These are phyloP conservation scores for Myotis daubentonii DNA, from an alignment of 2,797 vertebrate species.

Conservation along the genomic window DNA sequence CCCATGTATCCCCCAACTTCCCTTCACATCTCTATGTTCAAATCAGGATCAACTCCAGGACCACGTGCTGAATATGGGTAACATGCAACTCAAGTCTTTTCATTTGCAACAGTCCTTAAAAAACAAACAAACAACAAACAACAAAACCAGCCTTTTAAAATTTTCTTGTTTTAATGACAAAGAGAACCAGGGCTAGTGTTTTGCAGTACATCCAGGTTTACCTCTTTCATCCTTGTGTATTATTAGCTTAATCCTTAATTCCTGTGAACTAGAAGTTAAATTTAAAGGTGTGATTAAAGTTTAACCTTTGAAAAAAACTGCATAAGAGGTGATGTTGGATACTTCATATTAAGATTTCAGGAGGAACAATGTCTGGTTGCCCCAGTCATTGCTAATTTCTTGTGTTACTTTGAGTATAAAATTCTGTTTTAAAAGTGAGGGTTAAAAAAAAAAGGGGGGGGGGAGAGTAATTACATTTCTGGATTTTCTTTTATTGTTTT, in stretches of 20 bases:
- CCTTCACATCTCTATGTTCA: background rate
- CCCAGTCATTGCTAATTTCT: slow-evolving; percentile 25
- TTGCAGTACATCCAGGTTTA: background rate
- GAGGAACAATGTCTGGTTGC: background rate
- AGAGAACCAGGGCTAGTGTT: background rate
- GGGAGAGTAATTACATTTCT: background rate
- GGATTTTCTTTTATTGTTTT: slow-evolving; percentile 20
- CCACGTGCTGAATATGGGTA: background rate
- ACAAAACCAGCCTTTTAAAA: background rate
- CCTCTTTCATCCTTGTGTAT: background rate
- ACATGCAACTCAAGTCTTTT: background rate
- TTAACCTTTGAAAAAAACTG: background rate
- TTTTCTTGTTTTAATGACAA: slow-evolving; percentile 30
- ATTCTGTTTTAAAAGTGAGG: slow-evolving; percentile 3
- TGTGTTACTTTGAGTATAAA: slow-evolving; percentile 34
- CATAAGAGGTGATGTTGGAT: background rate
- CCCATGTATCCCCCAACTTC: background rate
- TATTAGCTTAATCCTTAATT: slow-evolving; percentile 34
- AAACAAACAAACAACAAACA: background rate
- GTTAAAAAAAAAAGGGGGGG: too few relatives aligned
- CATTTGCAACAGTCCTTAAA: background rate
- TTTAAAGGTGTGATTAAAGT: slow-evolving; percentile 11
- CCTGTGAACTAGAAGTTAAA: slow-evolving; percentile 30
- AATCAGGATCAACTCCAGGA: background rate
- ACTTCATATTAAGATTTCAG: background rate